phyloP scores from a whole-genome alignment of 2,888 invertebrate species.

The Ochropleura plecta region DNA sequence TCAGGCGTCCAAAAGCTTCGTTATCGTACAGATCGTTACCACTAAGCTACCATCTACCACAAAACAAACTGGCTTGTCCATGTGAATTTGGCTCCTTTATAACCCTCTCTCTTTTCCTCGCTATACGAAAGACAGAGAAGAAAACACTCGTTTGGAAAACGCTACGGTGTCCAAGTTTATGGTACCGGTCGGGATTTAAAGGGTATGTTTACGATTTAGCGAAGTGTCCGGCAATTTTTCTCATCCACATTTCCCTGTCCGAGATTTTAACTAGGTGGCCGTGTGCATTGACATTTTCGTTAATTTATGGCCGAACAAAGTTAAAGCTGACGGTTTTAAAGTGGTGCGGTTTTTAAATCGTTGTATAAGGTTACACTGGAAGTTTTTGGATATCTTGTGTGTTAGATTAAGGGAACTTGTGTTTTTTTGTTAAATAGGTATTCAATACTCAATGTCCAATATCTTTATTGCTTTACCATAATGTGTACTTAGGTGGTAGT shows the following conservation, averaged over 20 bases:
- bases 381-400: background rate
- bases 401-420: too few species aligned
- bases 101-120: slow-evolving; percentile 23
- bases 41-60: slow-evolving; percentile 52
- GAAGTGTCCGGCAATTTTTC: slow-evolving; percentile 60
- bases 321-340: slow-evolving; percentile 42
- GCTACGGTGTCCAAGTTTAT: slow-evolving; percentile 53
- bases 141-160: slow-evolving; percentile 47
- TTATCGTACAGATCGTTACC: slow-evolving; percentile 44
- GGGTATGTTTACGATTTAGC: slow-evolving; percentile 63
- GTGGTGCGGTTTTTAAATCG: slow-evolving; percentile 33
- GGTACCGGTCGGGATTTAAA: slow-evolving; percentile 56
- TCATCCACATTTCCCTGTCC: slow-evolving; percentile 39
- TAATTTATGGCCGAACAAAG: slow-evolving; percentile 44
- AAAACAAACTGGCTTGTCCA: slow-evolving; percentile 59
- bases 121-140: slow-evolving; percentile 31
- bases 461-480: too few species aligned
- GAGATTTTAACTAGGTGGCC: slow-evolving; percentile 56
- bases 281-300: slow-evolving; percentile 53
- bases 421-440: too few species aligned
- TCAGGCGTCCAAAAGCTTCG: slow-evolving; percentile 19
- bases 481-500: too few species aligned
- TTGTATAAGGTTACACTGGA: background rate
- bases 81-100: slow-evolving; percentile 38
- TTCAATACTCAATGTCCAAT: too few species aligned